Percentiles rank a stretch among this genome's conserved stretches.
phyloP scores from a whole-genome alignment of 1,140 invertebrate species.

The Drosophila pallidifrons region DNA sequence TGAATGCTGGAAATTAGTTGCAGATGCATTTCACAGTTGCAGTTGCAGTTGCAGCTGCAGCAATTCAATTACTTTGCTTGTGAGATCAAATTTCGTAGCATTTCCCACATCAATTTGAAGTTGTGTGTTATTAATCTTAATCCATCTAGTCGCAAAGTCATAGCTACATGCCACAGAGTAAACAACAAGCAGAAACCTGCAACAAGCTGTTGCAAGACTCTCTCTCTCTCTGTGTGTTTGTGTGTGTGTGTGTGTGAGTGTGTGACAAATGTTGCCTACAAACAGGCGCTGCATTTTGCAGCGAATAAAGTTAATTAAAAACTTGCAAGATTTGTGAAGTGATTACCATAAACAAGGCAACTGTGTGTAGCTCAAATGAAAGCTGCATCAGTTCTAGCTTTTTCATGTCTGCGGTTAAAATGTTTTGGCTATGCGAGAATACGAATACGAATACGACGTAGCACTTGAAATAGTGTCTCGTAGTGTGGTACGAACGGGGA shows the following conservation, averaged over 20 bases:
- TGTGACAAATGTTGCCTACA: constrained; percentile 24
- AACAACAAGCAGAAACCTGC: not conserved
- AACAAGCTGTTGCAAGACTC: not conserved
- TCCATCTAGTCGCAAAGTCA: not conserved
- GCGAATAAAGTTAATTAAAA: constrained; percentile 73
- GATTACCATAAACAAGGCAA: constrained; percentile 71
- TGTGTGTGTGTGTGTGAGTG: not conserved
- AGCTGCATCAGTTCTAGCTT: constrained; percentile 3
- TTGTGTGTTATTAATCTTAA: not conserved
- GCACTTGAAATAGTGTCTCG: constrained; percentile 58
- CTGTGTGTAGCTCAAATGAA: constrained; percentile 31
- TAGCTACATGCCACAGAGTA: not conserved
- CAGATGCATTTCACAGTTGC: not conserved
- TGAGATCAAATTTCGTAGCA: not conserved
- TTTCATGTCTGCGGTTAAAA: constrained; percentile 40
- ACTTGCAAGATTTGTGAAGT: constrained; percentile 69
- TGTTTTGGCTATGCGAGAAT: constrained; percentile 37
- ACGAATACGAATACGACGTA: constrained; percentile 40
- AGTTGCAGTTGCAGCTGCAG: not conserved
- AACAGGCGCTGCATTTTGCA: constrained; percentile 19
- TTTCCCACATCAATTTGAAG: constrained; percentile 3
- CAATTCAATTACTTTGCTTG: constrained; percentile 3
- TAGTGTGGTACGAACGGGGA: constrained; percentile 15
- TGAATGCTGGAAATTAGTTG: too few species aligned
- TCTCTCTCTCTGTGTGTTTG: too few species aligned